These are phyloP conservation scores for Scomber scombrus DNA, from an alignment of 2,113 vertebrate genomes.

Conservation along the genomic window DNA sequence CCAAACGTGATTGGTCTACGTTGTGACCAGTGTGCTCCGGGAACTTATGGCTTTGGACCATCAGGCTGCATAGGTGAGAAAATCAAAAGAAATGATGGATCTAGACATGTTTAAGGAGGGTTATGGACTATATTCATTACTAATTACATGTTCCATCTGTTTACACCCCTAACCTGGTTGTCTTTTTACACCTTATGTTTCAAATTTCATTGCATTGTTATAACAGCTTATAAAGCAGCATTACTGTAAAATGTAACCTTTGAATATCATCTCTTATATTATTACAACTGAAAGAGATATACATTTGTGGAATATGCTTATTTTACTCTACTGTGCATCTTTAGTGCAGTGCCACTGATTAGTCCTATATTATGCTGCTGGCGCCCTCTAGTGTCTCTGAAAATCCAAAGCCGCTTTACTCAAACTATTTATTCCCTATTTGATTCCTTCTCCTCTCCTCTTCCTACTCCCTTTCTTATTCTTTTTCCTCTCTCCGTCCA, in stretches of 20 bases:
- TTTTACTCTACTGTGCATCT: not conserved
- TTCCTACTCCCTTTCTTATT: not conserved
- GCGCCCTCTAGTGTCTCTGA: slow-evolving; percentile 63
- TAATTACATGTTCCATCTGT: not conserved
- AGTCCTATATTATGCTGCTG: slow-evolving; percentile 1
- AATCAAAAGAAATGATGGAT: not conserved
- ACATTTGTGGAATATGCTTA: not conserved
- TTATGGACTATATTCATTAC: too few relatives aligned
- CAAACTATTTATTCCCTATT: not conserved
- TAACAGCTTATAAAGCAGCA: too few relatives aligned
- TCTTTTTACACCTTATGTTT: not conserved
- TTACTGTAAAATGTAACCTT: too few relatives aligned
- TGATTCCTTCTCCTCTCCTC: not conserved
- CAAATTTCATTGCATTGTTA: too few relatives aligned
- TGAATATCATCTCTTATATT: too few relatives aligned
- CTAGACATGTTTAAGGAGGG: not conserved
- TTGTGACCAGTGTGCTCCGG: slow-evolving; percentile 90
- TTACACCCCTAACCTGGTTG: not conserved
- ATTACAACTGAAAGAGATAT: not conserved
- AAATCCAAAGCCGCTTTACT: not conserved
- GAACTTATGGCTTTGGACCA: slow-evolving; percentile 93
- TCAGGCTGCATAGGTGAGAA: slow-evolving; percentile 90
- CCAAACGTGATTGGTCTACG: slow-evolving; percentile 88
- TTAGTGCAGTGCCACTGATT: not conserved
- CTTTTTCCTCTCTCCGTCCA: slow-evolving; percentile 56